Evolutionary conservation across 1,140 invertebrate genomes (phyloP).

Genomic region (Trichonephila clavipes): DNA sequence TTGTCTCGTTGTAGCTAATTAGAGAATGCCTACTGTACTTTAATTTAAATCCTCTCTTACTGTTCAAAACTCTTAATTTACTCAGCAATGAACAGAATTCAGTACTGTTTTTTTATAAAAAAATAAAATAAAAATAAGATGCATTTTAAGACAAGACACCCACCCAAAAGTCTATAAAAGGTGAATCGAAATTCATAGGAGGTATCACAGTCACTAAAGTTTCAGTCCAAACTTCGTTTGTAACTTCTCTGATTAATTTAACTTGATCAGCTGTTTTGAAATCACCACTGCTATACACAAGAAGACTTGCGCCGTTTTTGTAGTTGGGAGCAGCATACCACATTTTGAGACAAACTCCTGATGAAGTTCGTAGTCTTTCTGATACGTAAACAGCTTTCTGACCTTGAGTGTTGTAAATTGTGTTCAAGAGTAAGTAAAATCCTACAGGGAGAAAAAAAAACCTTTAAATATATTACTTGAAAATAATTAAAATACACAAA

Average conservation of each 20-base stretch:
- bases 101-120: too few species aligned
- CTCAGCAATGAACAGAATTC: too few species aligned
- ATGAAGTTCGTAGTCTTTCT: conserved; percentile 34
- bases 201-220: conserved; percentile 49
- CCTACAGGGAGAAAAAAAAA: conserved; percentile 20
- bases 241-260: conserved; percentile 29
- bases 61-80: too few species aligned
- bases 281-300: conserved; percentile 39
- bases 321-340: conserved; percentile 59
- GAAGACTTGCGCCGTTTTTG: conserved; percentile 27
- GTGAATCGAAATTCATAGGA: background rate
- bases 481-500: background rate
- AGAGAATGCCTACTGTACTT: too few species aligned
- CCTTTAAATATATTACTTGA: background rate
- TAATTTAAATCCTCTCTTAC: too few species aligned
- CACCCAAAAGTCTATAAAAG: conserved; percentile 70
- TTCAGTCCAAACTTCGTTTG: conserved; percentile 61
- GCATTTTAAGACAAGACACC: background rate
- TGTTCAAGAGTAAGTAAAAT: conserved; percentile 60
- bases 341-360: conserved; percentile 61
- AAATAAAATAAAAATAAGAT: background rate
- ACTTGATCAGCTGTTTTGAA: conserved; percentile 49
- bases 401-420: background rate
- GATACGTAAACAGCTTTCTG: conserved; percentile 72
- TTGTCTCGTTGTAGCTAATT: too few species aligned